Evolutionary conservation across 1,140 invertebrate genomes (phyloP).

Genomic region (Charaxes varanes): DNA sequence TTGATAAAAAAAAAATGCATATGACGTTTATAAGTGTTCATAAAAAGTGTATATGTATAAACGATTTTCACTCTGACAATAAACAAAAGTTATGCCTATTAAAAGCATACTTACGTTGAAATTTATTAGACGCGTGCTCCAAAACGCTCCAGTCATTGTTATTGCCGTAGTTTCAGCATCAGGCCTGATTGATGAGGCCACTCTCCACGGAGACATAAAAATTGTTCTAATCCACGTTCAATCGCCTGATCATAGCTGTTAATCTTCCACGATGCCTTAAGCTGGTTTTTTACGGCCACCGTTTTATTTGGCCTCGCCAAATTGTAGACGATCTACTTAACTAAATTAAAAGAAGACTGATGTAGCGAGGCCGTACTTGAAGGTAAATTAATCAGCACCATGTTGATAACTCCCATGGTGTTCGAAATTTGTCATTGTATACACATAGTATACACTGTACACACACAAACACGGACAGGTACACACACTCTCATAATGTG

Average conservation of each 20-base stretch:
- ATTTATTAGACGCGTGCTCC: slow-evolving; percentile 22
- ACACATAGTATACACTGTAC: too few relatives aligned
- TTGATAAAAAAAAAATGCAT: too few relatives aligned
- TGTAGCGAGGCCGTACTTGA: too few relatives aligned
- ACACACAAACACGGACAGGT: too few relatives aligned
- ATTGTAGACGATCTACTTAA: slow-evolving; percentile 63
- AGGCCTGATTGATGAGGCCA: slow-evolving; percentile 49
- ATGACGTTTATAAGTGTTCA: too few relatives aligned
- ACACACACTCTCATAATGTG: too few relatives aligned
- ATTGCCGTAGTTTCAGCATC: slow-evolving; percentile 46
- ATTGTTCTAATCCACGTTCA: slow-evolving; percentile 58
- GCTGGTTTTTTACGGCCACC: slow-evolving; percentile 45
- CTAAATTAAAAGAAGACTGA: slow-evolving; percentile 50
- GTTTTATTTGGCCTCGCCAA: slow-evolving; percentile 52
- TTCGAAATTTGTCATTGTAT: too few relatives aligned
- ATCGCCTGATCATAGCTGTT: slow-evolving; percentile 67
- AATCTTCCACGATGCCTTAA: slow-evolving; percentile 39
- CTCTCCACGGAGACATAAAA: slow-evolving; percentile 53
- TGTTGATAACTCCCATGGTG: too few relatives aligned
- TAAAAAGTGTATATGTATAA: too few relatives aligned
- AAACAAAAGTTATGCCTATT: too few relatives aligned
- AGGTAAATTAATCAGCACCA: too few relatives aligned
- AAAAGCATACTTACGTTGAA: slow-evolving; percentile 3
- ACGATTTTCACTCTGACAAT: too few relatives aligned
- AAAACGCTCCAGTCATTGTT: slow-evolving; percentile 38